Conservation (phyloP, 2,888 invertebrate genomes). For the Syrista parreyssii region DNA sequence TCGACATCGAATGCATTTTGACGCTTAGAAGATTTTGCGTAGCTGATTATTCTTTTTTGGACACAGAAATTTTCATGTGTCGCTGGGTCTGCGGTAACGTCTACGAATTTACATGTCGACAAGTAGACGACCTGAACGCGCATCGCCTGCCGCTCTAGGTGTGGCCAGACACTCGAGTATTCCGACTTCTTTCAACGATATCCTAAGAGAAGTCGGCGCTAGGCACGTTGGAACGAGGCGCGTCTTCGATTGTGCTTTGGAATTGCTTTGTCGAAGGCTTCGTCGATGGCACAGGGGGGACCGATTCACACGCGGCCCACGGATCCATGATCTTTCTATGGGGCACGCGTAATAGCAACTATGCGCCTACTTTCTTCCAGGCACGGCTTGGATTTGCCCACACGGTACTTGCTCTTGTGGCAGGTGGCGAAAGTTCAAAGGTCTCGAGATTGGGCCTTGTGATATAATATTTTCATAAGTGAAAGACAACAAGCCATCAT, state of each 20-base stretch:
- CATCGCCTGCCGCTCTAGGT: slow-evolving; percentile 36
- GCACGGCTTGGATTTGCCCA: neutral
- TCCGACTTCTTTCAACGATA: slow-evolving; percentile 7
- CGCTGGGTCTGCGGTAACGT: neutral
- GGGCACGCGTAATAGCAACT: slow-evolving; percentile 28
- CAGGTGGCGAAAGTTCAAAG: neutral
- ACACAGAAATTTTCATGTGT: neutral
- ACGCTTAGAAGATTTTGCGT: neutral
- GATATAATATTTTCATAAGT: neutral
- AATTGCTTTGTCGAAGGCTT: slow-evolving; percentile 44
- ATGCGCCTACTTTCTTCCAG: slow-evolving; percentile 22
- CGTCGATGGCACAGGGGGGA: slow-evolving; percentile 42
- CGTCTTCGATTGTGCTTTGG: slow-evolving; percentile 44
- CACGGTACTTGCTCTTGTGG: neutral
- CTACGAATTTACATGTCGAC: slow-evolving; percentile 42
- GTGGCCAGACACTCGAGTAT: slow-evolving; percentile 31
- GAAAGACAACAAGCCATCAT: neutral
- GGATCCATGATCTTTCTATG: slow-evolving; percentile 33
- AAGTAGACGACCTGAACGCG: slow-evolving; percentile 25
- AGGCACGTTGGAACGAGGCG: slow-evolving; percentile 35
- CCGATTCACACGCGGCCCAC: slow-evolving; percentile 60
- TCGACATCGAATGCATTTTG: neutral
- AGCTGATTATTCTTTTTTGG: neutral
- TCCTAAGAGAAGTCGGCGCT: slow-evolving; percentile 11
- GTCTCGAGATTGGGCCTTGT: neutral